Conservation (phyloP, 2,888 invertebrate genomes). For the Cristatella mucedo region DNA sequence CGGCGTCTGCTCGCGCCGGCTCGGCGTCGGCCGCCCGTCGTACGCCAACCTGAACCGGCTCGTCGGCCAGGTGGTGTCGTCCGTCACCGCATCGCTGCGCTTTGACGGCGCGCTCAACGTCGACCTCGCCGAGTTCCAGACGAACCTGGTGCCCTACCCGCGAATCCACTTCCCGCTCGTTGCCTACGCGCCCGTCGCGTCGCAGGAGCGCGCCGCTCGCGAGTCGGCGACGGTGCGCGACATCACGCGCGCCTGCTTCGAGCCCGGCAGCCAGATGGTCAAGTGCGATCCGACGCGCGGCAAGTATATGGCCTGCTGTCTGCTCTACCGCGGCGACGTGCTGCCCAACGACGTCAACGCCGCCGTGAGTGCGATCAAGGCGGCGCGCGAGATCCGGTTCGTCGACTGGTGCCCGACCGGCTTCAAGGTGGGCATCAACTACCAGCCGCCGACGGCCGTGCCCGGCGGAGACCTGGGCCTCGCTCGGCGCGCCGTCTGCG, state of each 20-base stretch:
- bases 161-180: constrained; percentile 8
- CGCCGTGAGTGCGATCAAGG: constrained; percentile 53
- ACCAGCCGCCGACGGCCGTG: constrained; percentile 13
- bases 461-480: constrained; percentile 40
- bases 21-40: constrained; percentile 65
- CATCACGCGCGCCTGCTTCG: constrained; percentile 15
- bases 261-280: constrained; percentile 15
- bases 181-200: constrained; percentile 2
- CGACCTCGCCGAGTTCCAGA: constrained; percentile 15
- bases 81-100: constrained; percentile 14
- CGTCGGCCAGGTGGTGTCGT: constrained; percentile 14
- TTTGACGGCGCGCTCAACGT: constrained; percentile 14
- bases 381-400: no score
- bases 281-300: constrained; percentile 19
- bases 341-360: constrained; percentile 13
- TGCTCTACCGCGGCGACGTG: constrained; percentile 10
- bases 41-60: constrained; percentile 68
- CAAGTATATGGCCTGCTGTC: constrained; percentile 15
- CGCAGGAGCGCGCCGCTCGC: constrained; percentile 17
- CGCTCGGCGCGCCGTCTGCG: constrained; percentile 56
- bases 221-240: constrained; percentile 14
- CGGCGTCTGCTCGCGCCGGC: constrained; percentile 54
- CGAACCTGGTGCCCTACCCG: constrained; percentile 14
- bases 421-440: constrained; percentile 46
- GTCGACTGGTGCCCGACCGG: constrained; percentile 60